Evolutionary conservation across 2,797 vertebrate genomes (phyloP), one percentile per base, ranked within the genome.

Genomic region (Characodon lateralis): DNA sequence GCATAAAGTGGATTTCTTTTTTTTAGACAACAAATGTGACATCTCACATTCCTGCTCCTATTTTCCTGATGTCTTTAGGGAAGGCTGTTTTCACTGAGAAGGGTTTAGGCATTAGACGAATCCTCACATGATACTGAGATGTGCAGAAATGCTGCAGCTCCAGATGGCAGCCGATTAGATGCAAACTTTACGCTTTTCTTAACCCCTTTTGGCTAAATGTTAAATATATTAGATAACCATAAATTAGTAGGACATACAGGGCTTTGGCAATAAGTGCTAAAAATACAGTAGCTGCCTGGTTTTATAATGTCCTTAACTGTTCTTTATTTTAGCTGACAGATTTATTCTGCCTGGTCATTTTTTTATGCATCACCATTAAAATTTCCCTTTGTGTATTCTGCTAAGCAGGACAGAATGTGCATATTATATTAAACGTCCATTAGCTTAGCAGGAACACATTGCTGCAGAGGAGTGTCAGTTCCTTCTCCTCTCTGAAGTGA

Each of bases 1-100:
- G 63, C 31, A 39, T 8, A 39, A 41, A 28, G 2, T 24, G 3
- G 20, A 39, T 6, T 1, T 20, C 69, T 77, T 35, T 35, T 31
- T 72, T 13, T 55, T 46, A 46, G 43, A 22, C 7, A 2, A 24
- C 58, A 46, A 28, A 31, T 56, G n/a, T 20, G 66, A 73, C 48
- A 3, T 53, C 77, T 81, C 56, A 55, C 2, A 46, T 28, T 35
- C 65, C 58, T 43, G 13, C 31, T 12, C 28, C 56, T 48, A 13
- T 69, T 74, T n/a, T 72, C 73, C 73, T 65, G 73, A 22, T 68
- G 74, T 72, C 65, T 70, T 68, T 72, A 71, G 68, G 83, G 55
- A 83, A 77, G 28, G 71, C 55, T 72, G 39, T 7, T 13, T 83
- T 74, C n/a, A 39, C 50, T 16, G 61, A 70, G 50, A 70, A 26